These are phyloP conservation scores for Nasonovia ribisnigri DNA, from an alignment of 2,888 invertebrate genomes.

Conservation along the genomic window DNA sequence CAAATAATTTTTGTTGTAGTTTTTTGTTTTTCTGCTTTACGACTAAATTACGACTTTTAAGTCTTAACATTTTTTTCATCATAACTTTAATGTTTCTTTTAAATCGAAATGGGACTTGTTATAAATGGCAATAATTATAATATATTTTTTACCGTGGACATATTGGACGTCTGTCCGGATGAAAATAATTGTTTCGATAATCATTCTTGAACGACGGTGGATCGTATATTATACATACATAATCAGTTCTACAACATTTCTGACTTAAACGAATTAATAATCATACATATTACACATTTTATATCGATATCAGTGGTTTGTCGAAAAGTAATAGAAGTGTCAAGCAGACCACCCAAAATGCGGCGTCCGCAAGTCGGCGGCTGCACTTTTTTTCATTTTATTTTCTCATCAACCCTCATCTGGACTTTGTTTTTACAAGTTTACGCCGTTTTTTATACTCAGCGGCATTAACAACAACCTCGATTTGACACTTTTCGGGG, in stretches of 20 bases:
- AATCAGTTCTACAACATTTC: not conserved
- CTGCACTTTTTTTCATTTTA: not conserved
- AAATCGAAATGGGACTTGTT: no score
- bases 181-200: not conserved
- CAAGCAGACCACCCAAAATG: not conserved
- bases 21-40: no score
- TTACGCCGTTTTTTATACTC: not conserved
- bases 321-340: not conserved
- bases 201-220: not conserved
- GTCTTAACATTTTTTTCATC: no score
- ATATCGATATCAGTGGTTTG: not conserved
- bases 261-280: not conserved
- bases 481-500: not conserved
- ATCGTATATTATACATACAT: not conserved
- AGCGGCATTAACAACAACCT: not conserved
- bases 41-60: no score
- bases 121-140: no score
- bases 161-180: not conserved
- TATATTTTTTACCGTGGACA: no score
- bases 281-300: not conserved
- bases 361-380: not conserved
- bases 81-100: no score
- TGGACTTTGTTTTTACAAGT: not conserved
- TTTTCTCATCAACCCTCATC: not conserved
- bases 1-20: no score